A percentile compares a stretch with the other conserved stretches of the same genome.
phyloP scores from a whole-genome alignment of 2,113 vertebrate species.

The Panurus biarmicus region DNA sequence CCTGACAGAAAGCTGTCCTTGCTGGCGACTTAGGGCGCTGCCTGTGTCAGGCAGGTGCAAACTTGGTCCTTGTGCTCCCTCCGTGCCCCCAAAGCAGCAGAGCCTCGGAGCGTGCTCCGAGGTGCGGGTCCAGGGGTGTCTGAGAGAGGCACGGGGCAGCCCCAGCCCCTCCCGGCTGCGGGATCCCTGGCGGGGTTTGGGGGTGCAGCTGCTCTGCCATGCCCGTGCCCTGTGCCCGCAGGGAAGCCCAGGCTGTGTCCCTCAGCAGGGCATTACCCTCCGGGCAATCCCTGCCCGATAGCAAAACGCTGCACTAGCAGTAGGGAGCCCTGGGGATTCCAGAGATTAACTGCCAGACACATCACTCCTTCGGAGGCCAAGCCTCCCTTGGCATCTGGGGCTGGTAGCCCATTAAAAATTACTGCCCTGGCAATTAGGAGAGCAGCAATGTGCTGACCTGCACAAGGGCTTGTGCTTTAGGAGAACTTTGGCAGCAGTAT shows the following conservation, averaged over 20 bases:
- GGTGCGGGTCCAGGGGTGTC: neutral
- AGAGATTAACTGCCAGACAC: constrained; percentile 7
- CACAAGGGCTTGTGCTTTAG: neutral
- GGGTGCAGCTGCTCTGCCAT: neutral
- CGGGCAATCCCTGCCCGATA: neutral
- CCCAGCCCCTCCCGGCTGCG: fast-evolving
- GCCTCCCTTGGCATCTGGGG: neutral
- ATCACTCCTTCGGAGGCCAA: neutral
- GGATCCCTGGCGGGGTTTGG: neutral
- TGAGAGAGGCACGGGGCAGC: neutral
- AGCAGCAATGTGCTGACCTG: neutral
- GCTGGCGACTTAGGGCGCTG: neutral
- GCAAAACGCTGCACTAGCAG: constrained; percentile 7
- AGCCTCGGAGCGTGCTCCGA: neutral
- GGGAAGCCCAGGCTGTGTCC: neutral
- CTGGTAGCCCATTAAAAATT: neutral
- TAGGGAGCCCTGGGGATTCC: neutral
- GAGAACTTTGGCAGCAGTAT: neutral
- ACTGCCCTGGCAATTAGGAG: neutral
- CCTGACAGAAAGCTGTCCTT: neutral
- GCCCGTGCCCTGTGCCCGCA: neutral
- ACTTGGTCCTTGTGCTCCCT: neutral
- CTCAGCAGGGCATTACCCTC: neutral
- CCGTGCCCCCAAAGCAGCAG: neutral
- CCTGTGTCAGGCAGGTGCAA: neutral